Conservation (phyloP, 1,140 invertebrate genomes). For the Calliopsis andreniformis region DNA sequence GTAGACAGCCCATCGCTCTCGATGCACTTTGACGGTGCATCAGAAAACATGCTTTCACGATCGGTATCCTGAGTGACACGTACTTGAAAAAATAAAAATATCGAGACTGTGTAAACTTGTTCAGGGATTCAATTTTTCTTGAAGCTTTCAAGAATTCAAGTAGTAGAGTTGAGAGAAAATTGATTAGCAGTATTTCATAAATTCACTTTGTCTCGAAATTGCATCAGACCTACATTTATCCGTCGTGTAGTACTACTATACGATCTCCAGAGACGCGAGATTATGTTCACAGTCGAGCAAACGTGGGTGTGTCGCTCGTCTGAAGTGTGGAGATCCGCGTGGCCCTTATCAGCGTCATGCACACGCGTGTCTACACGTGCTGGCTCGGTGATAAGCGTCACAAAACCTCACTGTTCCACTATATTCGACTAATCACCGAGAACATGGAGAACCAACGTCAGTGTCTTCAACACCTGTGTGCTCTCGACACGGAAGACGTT, state of each 20-base stretch:
- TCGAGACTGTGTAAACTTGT: too few relatives aligned
- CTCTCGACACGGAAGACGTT: conserved; percentile 27
- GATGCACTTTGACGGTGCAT: conserved; percentile 28
- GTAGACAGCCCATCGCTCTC: conserved; percentile 9
- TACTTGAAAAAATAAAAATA: too few relatives aligned
- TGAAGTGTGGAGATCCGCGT: neutral
- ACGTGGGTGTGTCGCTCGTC: conserved; percentile 21
- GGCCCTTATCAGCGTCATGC: conserved; percentile 57
- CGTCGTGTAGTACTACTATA: neutral
- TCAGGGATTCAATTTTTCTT: too few relatives aligned
- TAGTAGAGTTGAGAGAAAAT: too few relatives aligned
- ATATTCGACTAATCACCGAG: conserved; percentile 52
- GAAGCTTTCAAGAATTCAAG: too few relatives aligned
- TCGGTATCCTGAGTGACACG: too few relatives aligned
- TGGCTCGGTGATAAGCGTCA: conserved; percentile 56
- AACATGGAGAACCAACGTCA: conserved; percentile 41
- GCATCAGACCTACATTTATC: neutral
- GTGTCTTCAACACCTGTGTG: conserved; percentile 37
- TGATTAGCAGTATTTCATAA: too few relatives aligned
- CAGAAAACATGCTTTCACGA: neutral
- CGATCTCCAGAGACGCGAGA: conserved; percentile 29
- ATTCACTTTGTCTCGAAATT: neutral
- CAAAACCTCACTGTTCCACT: conserved; percentile 55
- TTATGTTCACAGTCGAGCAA: conserved; percentile 26
- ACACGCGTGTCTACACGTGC: conserved; percentile 57